Evolutionary conservation across 2,888 invertebrate species (phyloP).

Genomic region (Stenichneumon culpator): DNA sequence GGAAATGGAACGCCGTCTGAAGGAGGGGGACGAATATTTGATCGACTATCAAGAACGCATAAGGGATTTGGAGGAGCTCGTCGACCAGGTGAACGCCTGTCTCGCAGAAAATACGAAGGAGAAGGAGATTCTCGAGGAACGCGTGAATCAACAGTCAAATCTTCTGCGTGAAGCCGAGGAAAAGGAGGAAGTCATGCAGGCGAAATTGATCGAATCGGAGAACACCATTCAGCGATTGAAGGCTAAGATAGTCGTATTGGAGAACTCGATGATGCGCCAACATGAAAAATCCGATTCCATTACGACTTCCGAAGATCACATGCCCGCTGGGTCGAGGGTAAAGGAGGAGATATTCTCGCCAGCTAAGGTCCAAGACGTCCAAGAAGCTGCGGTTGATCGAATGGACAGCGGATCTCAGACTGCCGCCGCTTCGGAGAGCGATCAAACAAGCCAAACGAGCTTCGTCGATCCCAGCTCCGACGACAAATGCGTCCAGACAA

Average conservation of each 20-base stretch:
- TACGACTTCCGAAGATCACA: neutral
- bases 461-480: conserved; percentile 50
- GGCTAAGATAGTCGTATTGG: conserved; percentile 32
- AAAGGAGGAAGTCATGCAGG: conserved; percentile 57
- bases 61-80: conserved; percentile 77
- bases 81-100: conserved; percentile 75
- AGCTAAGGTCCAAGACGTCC: conserved; percentile 2
- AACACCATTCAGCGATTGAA: conserved; percentile 21
- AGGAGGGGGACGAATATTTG: conserved; percentile 73
- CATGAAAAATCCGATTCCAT: neutral
- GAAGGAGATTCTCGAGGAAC: conserved; percentile 77
- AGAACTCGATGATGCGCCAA: conserved; percentile 4
- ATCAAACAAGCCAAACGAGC: conserved; percentile 68
- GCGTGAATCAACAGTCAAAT: conserved; percentile 67
- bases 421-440: conserved; percentile 33
- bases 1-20: conserved; percentile 68
- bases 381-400: neutral
- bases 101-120: conserved; percentile 75
- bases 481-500: conserved; percentile 71
- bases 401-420: conserved; percentile 70
- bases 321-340: conserved; percentile 11
- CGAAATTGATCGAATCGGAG: conserved; percentile 31
- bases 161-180: conserved; percentile 13
- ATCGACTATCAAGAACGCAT: conserved; percentile 75
- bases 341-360: conserved; percentile 56